Base-by-base conservation (phyloP, 2,797 vertebrate species). In the Poeciliopsis paucimaculata region DNA sequence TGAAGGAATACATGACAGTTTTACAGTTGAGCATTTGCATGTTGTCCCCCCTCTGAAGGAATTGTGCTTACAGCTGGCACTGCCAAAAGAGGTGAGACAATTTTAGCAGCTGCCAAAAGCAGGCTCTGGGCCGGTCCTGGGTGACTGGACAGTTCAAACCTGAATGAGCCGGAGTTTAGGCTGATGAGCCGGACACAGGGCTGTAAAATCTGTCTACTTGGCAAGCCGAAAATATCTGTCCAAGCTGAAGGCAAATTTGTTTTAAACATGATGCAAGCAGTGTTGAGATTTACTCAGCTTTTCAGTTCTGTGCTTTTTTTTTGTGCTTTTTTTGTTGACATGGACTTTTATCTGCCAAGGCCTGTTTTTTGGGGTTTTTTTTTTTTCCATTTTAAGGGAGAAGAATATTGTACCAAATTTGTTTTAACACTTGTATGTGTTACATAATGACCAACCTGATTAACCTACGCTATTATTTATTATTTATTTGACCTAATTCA, bases 41-140 rank as follows among this genome's bases (percentile, higher is more conserved):
- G 77, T 11, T 60, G 43, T 77, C 71, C 51, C 68, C 28, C 79
- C 90, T 82, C 83, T 90, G 88, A 93, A 93, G 91, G 90, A 90
- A 49, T 31, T 72, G 75, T 53, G 13, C 77, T 8, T 89, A 39
- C 79, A 36, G 81, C 76, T 31, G 55, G 0, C 84, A 82, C 89
- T 89, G 90, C 93, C 94, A 93, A 94, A 94, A 93, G 86, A 91
- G 94, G 92, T 79, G 85, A 81, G 77, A 90, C 93, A 94, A 94
- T 94, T 95, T 94, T 92, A 46, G 82, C 85, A 51, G 87, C 79
- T 86, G 89, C 93, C 92, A 92, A 94, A 94, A 93, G 89, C 78
- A 87, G 91, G 77, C 15, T 77, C 15, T 7, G 36, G 0, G 5
- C 73, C 74, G 83, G 80, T 68, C 73, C 75, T 39, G 47, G 2